Evolutionary conservation across 2,888 invertebrate species (phyloP).

Genomic region (Oeneis ivallda): DNA sequence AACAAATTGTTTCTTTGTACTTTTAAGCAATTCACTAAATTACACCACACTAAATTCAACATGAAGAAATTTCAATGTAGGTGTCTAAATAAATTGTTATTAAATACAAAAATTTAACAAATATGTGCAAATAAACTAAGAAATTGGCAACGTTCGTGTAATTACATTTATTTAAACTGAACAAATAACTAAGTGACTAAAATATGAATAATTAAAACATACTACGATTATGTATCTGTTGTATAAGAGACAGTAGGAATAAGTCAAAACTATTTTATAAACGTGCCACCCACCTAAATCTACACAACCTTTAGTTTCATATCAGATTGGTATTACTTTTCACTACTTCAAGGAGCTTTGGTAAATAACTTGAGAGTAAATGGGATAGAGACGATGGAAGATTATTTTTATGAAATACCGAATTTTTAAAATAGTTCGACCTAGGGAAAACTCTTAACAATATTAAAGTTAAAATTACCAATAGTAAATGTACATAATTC

Average conservation of each 20-base stretch:
- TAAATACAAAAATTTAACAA: conserved; percentile 77
- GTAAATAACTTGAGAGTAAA: conserved; percentile 24
- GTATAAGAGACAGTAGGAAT: conserved; percentile 49
- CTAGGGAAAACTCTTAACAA: conserved; percentile 38
- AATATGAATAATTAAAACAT: conserved; percentile 76
- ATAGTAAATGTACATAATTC: conserved; percentile 36
- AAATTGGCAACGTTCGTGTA: conserved; percentile 77
- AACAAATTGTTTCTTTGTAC: conserved; percentile 86
- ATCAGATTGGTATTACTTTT: conserved; percentile 19
- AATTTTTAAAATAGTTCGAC: conserved; percentile 34
- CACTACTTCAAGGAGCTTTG: conserved; percentile 28
- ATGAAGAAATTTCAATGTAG: conserved; percentile 69
- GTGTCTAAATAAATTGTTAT: conserved; percentile 78
- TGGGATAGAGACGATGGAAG: conserved; percentile 21
- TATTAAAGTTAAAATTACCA: conserved; percentile 36
- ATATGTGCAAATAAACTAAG: conserved; percentile 80
- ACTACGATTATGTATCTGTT: conserved; percentile 55
- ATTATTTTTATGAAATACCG: conserved; percentile 19
- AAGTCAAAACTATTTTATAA: conserved; percentile 48
- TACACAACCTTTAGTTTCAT: conserved; percentile 58
- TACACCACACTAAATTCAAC: conserved; percentile 78
- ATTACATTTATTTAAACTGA: conserved; percentile 76
- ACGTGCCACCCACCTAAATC: conserved; percentile 49
- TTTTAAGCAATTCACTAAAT: conserved; percentile 86
- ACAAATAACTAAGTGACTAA: conserved; percentile 74